Evolutionary conservation across 2,888 invertebrate species (phyloP), one percentile per base, ranked within the genome.

Genomic region (Drosophila tanythrix): DNA sequence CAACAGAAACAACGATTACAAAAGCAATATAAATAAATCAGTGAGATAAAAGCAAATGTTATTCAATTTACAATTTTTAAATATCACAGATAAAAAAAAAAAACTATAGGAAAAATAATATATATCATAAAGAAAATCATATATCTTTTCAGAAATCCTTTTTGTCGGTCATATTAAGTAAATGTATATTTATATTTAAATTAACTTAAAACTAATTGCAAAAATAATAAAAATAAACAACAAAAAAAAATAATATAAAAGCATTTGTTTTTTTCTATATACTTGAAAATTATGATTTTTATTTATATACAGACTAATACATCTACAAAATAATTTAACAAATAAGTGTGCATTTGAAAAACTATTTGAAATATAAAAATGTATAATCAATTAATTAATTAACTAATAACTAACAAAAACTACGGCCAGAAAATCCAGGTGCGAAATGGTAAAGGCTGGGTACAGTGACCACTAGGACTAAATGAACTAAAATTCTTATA

Each of bases 151-250:
- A 69, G 59, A 46, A 76, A 69, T 56, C 51, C 57, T 74, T 77
- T 73, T 76, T 75, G 68, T 73, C 76, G 72, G 76, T 73, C 83
- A 74, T 77, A 65, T 77, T 83, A 86, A 86, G 71, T 86, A 76
- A 76, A 72, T 84, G 86, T 84, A 83, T 81, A 86, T 79, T 81
- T 77, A 86, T 86, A 76, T 76, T 70, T 79, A 80, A 88, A 80
- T 81, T 79, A 82, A 81, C 70, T 68, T 61, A 63, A 59, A 82
- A 70, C n/a, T 51, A 71, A 68, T 70, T 64, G 52, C 51, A 65
- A 66, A 67, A 61, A 63, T 65, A 73, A 70, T 53, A 50, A 58
- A 55, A 36, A 58, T 67, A 31, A 2, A 33, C 3, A 33, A 74
- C 56, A 55, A 38, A 66, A 31, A 56, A 46, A 46, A 25, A 46